A percentile compares a stretch with the other conserved stretches of the same genome.
Conservation (phyloP, 1,140 invertebrate genomes). For the Leguminivora glycinivorella region DNA sequence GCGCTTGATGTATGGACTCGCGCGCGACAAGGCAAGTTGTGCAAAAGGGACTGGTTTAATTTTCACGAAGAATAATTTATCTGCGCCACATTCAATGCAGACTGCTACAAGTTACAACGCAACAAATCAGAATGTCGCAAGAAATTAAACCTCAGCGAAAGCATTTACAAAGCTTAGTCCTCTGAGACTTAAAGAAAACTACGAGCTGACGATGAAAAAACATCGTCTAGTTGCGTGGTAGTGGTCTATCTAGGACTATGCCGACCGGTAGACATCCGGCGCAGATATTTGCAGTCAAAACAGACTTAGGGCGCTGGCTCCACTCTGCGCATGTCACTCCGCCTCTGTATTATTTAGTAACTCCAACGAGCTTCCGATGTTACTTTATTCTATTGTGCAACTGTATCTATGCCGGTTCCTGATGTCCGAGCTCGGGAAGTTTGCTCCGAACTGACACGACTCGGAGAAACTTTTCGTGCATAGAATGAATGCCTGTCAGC, state of each 20-base stretch:
- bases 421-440: constrained; percentile 66
- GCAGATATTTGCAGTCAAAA: constrained; percentile 77
- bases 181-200: constrained; percentile 25
- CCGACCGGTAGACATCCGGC: constrained; percentile 57
- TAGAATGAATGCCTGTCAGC: constrained; percentile 72
- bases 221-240: constrained; percentile 7
- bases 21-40: too few relatives aligned
- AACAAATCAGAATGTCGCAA: constrained; percentile 1
- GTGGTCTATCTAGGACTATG: constrained; percentile 47
- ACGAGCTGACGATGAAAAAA: constrained; percentile 18
- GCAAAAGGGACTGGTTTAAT: not conserved
- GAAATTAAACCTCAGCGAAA: not conserved
- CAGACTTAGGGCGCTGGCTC: constrained; percentile 65
- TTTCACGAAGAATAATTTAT: not conserved
- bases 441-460: constrained; percentile 62
- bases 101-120: not conserved
- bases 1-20: too few relatives aligned
- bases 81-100: not conserved
- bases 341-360: constrained; percentile 77
- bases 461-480: constrained; percentile 72
- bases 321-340: constrained; percentile 75
- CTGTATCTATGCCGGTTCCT: constrained; percentile 64
- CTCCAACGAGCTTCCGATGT: constrained; percentile 76
- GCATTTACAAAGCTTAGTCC: constrained; percentile 19
- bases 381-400: constrained; percentile 77